Base-by-base conservation (phyloP, 2,888 invertebrate genomes). In the Leucozona laternaria region DNA sequence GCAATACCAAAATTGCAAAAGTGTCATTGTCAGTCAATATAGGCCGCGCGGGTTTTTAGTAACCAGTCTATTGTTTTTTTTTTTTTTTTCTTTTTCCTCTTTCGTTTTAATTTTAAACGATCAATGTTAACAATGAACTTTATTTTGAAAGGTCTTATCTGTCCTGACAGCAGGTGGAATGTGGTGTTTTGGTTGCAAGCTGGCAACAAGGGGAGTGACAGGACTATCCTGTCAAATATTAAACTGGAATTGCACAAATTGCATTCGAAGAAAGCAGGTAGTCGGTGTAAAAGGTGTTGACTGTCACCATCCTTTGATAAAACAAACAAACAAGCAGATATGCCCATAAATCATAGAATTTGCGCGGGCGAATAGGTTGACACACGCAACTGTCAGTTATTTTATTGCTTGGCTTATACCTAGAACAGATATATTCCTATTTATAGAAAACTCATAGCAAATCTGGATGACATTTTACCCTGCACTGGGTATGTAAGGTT, bases 121-220 rank as follows among this genome's bases (percentile, higher is more conserved):
- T 84, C 37, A 84, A 70, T 79, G 60, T 43, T 71, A 20, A 84
- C 83, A 84, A 84, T 71, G 75, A 53, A 68, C 15, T 43, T 20
- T 17, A n/a, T 60, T 60, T 43, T 50, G 20, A 15, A 55, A 31
- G 1, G 0, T 11, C 34, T 53, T 37, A 57, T 68, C 40, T 22
- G 1, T 70, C 79, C 58, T 43, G 73, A 60, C 73, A 70, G 73
- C 80, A 45, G 77, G 57, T 62, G 68, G 40, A 81, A 55, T 72
- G 11, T 72, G 11, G 57, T 70, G 77, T 77, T 80, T 85, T 85
- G 79, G 60, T 73, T 58, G 50, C 3, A 4, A 66, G 45, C 28
- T 55, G 43, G 37, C 53, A 70, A 10, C 60, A n/a, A 31, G 53
- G 76, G 77, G 11, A 50, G 64, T 40, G 17, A 48, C 25, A 68